These are phyloP conservation scores for Bufotes viridis DNA, from an alignment of 2,797 vertebrate species.

Conservation along the genomic window DNA sequence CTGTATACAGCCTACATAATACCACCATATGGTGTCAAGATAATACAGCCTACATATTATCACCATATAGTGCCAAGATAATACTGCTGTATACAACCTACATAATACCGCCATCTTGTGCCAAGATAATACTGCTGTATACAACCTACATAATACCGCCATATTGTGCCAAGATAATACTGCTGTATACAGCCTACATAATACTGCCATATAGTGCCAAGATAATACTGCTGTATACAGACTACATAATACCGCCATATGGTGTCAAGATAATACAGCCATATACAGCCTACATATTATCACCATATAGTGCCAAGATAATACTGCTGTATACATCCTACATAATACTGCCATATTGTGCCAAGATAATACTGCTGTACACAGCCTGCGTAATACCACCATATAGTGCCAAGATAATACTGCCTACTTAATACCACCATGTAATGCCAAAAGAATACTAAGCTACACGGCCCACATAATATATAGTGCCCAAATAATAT, in stretches of 20 bases:
- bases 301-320: background rate
- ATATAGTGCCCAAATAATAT: background rate
- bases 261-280: background rate
- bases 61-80: background rate
- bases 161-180: background rate
- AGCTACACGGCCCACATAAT: background rate
- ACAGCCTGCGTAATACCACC: background rate
- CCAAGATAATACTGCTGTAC: background rate
- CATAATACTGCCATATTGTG: background rate
- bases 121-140: background rate
- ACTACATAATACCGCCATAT: background rate
- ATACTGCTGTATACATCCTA: background rate
- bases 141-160: background rate
- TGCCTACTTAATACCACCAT: background rate
- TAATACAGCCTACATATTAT: background rate
- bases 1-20: background rate
- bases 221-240: too few species aligned
- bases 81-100: background rate
- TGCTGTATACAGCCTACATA: background rate
- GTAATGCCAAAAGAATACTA: background rate
- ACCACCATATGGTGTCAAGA: background rate
- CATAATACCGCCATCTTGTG: background rate
- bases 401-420: background rate
- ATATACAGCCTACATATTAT: background rate
- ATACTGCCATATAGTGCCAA: background rate